These are phyloP conservation scores for Onychomys torridus DNA, from an alignment of 2,797 vertebrate species.

Conservation along the genomic window DNA sequence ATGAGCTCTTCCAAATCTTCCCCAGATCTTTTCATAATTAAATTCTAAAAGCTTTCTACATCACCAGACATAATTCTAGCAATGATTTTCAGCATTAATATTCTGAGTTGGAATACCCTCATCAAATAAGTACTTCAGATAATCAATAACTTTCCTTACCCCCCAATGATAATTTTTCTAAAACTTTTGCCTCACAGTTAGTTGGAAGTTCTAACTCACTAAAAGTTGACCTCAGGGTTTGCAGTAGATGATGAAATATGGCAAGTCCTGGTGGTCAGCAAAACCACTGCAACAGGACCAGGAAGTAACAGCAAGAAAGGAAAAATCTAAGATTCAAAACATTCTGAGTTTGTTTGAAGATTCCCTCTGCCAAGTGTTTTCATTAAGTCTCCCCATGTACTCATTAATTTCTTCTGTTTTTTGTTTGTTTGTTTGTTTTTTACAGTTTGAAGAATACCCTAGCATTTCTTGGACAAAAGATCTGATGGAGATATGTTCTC, in stretches of 20 bases:
- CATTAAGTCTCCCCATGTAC: not conserved
- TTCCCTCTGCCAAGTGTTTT: not conserved
- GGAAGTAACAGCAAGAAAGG: not conserved
- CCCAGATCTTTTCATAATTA: not conserved
- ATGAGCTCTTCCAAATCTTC: not conserved
- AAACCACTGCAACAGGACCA: not conserved
- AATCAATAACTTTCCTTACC: not conserved
- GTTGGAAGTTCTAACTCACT: not conserved
- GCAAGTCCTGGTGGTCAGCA: not conserved
- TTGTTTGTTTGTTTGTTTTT: not conserved
- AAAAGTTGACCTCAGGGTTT: not conserved
- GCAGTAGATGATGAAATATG: not conserved
- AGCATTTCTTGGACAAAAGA: not conserved
- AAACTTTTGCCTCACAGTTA: not conserved
- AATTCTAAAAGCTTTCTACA: not conserved
- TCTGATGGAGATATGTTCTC: not conserved
- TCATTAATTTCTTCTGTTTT: not conserved
- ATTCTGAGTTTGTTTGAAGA: not conserved
- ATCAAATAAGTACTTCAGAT: not conserved
- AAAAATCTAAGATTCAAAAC: not conserved
- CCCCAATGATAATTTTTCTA: not conserved
- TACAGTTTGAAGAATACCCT: not conserved
- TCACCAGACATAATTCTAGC: not conserved
- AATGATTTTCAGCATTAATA: not conserved
- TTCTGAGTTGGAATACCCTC: not conserved